phyloP scores from a whole-genome alignment of 53 echinoderm and acorn worm species.

The Paracentrotus lividus region DNA sequence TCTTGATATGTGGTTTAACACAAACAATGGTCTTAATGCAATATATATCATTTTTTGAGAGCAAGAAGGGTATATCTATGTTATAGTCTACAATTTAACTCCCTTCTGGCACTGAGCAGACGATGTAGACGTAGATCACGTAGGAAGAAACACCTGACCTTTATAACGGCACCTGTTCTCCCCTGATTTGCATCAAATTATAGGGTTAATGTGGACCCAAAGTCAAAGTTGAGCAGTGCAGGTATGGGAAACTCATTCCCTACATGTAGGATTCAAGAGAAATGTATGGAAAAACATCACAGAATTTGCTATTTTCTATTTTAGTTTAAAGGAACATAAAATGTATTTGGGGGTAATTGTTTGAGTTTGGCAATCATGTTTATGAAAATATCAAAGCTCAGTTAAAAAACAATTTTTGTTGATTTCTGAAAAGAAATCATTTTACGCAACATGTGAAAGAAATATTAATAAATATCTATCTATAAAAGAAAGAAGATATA shows the following conservation, averaged over 20 bases:
- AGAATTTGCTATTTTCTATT: background rate
- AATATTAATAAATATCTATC: too few relatives aligned
- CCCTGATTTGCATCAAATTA: constrained; percentile 13
- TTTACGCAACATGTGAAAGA: too few relatives aligned
- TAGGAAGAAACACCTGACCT: background rate
- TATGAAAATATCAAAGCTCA: background rate
- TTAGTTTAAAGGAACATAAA: background rate
- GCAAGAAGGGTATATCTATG: too few relatives aligned
- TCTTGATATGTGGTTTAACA: too few relatives aligned
- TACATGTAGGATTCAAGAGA: background rate
- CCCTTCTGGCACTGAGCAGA: too few relatives aligned
- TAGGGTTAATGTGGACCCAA: constrained; percentile 7
- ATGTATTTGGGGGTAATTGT: background rate
- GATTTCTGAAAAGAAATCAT: too few relatives aligned
- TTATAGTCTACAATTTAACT: too few relatives aligned
- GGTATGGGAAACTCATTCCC: background rate
- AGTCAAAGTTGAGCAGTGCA: constrained; percentile 29
- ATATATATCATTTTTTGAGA: too few relatives aligned
- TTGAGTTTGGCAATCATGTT: background rate
- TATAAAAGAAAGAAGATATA: too few relatives aligned
- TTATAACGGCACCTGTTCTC: constrained; percentile 5
- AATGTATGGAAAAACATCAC: background rate
- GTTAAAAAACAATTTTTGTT: too few relatives aligned
- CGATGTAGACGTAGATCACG: background rate
- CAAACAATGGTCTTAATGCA: too few relatives aligned